phyloP scores from a whole-genome alignment of 2,888 invertebrate species.

The Ectropis crepuscularia region DNA sequence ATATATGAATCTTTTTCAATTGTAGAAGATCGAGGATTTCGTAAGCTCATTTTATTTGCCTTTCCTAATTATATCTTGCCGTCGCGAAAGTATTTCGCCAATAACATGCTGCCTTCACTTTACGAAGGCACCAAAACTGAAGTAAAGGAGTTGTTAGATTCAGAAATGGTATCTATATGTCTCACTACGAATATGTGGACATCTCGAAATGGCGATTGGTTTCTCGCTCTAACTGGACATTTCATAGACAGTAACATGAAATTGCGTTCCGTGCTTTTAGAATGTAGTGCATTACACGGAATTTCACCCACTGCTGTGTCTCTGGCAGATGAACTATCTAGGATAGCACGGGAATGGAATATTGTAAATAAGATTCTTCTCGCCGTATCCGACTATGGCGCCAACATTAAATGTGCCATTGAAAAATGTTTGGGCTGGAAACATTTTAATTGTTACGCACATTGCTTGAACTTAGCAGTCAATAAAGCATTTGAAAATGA shows the following conservation, averaged over 20 bases:
- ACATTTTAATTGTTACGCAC: conserved; percentile 23
- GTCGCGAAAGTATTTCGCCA: conserved; percentile 39
- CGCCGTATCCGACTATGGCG: conserved; percentile 21
- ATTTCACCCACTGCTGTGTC: conserved; percentile 7
- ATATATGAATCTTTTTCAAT: conserved; percentile 37
- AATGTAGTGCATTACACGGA: conserved; percentile 10
- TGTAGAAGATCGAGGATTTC: conserved; percentile 37
- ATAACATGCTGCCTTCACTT: conserved; percentile 36
- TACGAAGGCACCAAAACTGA: conserved; percentile 17
- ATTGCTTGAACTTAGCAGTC: conserved; percentile 21
- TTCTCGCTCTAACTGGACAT: conserved; percentile 13
- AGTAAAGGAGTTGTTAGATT: conserved; percentile 6
- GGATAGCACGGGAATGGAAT: conserved; percentile 14
- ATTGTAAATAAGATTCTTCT: conserved; percentile 14
- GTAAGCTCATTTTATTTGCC: conserved; percentile 32
- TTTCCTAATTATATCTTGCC: conserved; percentile 38
- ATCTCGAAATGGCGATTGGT: conserved; percentile 12
- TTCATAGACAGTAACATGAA: conserved; percentile 14
- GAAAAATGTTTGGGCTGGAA: conserved; percentile 19
- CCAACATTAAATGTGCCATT: conserved; percentile 22
- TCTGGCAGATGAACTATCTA: conserved; percentile 12
- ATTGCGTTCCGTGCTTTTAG: conserved; percentile 12
- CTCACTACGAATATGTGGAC: conserved; percentile 9
- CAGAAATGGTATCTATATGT: conserved; percentile 11
- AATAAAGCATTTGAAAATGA: conserved; percentile 9